A percentile compares a stretch with the other conserved stretches of the same genome.
Conservation (phyloP, 2,113 vertebrate genomes). For the Gadus chalcogrammus region DNA sequence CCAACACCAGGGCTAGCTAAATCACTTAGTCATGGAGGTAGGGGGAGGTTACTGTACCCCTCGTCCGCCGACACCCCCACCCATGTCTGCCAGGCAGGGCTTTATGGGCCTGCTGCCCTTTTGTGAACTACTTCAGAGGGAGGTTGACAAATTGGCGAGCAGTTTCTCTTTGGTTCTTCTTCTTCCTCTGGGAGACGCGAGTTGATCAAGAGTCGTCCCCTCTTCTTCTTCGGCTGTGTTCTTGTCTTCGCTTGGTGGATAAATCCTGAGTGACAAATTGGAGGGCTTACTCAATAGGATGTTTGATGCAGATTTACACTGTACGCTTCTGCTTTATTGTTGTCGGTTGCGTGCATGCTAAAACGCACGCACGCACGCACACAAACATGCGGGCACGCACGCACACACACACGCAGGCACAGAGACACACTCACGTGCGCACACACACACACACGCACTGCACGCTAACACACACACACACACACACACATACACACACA, state of each 20-base stretch:
- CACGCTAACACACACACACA: too few relatives aligned
- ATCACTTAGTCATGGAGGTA: conserved; percentile 71
- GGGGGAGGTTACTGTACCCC: conserved; percentile 43
- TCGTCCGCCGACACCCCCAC: conserved; percentile 15
- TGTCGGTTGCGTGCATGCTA: too few relatives aligned
- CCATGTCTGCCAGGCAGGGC: conserved; percentile 50
- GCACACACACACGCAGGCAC: too few relatives aligned
- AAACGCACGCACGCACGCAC: too few relatives aligned
- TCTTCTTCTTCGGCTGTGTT: conserved; percentile 17
- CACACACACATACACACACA: too few relatives aligned
- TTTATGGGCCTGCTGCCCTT: conserved; percentile 53
- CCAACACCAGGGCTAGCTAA: conserved; percentile 58
- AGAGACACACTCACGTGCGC: too few relatives aligned
- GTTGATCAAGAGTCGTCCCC: conserved; percentile 47
- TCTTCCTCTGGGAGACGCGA: conserved; percentile 26
- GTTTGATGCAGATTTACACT: conserved; percentile 3
- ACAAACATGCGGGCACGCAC: too few relatives aligned
- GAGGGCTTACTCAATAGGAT: conserved; percentile 27
- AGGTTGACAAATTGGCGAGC: conserved; percentile 60
- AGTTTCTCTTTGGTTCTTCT: conserved; percentile 19
- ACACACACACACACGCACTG: too few relatives aligned
- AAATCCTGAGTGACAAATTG: conserved; percentile 55
- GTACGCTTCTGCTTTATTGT: background rate
- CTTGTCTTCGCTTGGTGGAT: conserved; percentile 57
- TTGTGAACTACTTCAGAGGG: conserved; percentile 52